Conservation (phyloP, 35 echinoderm and acorn worm genomes). For the Lytechinus pictus region DNA sequence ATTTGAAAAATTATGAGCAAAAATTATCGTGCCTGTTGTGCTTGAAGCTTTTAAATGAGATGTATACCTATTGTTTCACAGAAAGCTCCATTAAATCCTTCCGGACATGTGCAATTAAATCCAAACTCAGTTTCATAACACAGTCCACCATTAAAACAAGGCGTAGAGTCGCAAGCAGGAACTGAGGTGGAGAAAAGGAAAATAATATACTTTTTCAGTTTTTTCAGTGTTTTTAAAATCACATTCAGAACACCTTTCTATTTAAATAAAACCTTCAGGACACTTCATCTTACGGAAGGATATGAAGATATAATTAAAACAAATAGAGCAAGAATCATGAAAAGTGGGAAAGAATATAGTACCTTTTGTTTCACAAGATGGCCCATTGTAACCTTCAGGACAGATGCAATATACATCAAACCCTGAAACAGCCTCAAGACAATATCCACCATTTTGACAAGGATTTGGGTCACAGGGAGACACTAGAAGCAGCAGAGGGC, state of each 20-base stretch:
- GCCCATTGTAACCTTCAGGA: constrained; percentile 41
- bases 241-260: no score
- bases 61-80: constrained; percentile 50
- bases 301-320: no score
- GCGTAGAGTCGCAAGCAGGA: neutral
- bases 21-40: no score
- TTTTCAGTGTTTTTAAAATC: no score
- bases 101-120: constrained; percentile 9
- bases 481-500: neutral
- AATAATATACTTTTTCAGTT: no score
- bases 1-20: no score
- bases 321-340: neutral
- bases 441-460: constrained; percentile 59
- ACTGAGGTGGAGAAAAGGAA: neutral
- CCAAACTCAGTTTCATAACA: constrained; percentile 30
- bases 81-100: constrained; percentile 47
- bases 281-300: no score
- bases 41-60: no score
- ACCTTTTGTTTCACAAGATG: constrained; percentile 50
- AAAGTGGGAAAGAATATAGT: neutral
- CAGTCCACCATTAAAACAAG: constrained; percentile 2
- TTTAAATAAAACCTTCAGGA: no score
- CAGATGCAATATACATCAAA: constrained; percentile 41
- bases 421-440: constrained; percentile 40
- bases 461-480: neutral